Base-by-base conservation (phyloP, 1,140 invertebrate species). In the Euura saliciscinereae region DNA sequence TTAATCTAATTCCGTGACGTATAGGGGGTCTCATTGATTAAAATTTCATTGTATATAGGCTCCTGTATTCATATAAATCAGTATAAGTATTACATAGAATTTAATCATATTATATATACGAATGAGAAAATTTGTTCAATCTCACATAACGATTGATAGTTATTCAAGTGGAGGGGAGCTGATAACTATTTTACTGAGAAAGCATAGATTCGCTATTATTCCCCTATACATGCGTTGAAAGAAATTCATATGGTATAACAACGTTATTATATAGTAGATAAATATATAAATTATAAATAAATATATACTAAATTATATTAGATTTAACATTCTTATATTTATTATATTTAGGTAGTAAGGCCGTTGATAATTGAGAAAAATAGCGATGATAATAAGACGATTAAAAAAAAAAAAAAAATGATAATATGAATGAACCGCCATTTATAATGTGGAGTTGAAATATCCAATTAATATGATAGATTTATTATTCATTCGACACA, bases 241-340 rank as follows among this genome's bases (percentile, higher is more conserved):
- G 10, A n/a, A 59, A 59, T 59, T 59, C 51, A 59, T n/a, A 59
- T 59, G 51, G 10, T 59, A 59, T 59, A 59, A 59, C 13, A 59
- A 59, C 51, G 51, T 59, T 59, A 59, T 59, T 59, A 59, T 28
- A 28, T 59, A 59, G 51, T 59, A n/a, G 51, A 59, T 59, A 59
- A 59, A 59, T 59, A 59, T 59, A 59, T 59, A 59, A 59, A 59
- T 59, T 59, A 59, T 59, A 59, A 59, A 11, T 59, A 59, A 59
- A 59, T 59, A 6, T n/a, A 59, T 59, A 59, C 51, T 59, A 59
- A 59, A 59, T 59, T 59, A 59, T 59, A 59, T 59, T 59, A 59
- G 51, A 59, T 59, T 5, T 59, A 59, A 59, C 51, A 59, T 59
- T 59, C 51, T 59, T 59, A 59, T 59, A 59, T 59, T 59, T 8